Evolutionary conservation across 2,797 vertebrate species (phyloP).

Genomic region (Psittacula derbiana): DNA sequence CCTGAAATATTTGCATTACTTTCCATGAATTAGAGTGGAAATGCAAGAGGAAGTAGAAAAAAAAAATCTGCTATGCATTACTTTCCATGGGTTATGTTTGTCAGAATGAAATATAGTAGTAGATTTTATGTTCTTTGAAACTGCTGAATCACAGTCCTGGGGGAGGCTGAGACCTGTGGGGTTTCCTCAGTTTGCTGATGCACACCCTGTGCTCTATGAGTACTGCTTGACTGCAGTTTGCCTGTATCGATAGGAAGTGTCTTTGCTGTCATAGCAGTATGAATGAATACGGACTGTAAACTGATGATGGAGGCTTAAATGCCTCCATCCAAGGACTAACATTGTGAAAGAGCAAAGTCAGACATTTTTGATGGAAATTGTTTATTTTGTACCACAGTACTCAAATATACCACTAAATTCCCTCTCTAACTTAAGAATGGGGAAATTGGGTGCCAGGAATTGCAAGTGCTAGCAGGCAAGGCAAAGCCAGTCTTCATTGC

Average conservation of each 20-base stretch:
- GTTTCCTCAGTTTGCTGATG: not conserved
- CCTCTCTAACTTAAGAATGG: not conserved
- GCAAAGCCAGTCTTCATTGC: not conserved
- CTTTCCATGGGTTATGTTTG: not conserved
- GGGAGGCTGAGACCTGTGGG: not conserved
- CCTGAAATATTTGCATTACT: not conserved
- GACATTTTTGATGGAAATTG: not conserved
- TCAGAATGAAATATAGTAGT: not conserved
- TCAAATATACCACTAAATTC: not conserved
- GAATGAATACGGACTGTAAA: not conserved
- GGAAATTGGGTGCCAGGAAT: not conserved
- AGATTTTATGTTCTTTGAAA: not conserved
- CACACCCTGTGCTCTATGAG: not conserved
- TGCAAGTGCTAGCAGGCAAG: not conserved
- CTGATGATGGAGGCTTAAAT: not conserved
- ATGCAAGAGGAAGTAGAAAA: not conserved
- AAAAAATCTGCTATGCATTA: not conserved
- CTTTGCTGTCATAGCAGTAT: not conserved
- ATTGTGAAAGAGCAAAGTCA: not conserved
- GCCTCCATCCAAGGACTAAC: not conserved
- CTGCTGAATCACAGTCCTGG: not conserved
- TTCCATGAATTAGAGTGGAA: not conserved
- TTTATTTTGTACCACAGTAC: not conserved
- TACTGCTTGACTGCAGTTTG: not conserved
- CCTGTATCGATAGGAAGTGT: rapidly evolving